These are phyloP conservation scores for Eupsittula cactorum DNA, from an alignment of 2,113 vertebrate species.

Conservation along the genomic window DNA sequence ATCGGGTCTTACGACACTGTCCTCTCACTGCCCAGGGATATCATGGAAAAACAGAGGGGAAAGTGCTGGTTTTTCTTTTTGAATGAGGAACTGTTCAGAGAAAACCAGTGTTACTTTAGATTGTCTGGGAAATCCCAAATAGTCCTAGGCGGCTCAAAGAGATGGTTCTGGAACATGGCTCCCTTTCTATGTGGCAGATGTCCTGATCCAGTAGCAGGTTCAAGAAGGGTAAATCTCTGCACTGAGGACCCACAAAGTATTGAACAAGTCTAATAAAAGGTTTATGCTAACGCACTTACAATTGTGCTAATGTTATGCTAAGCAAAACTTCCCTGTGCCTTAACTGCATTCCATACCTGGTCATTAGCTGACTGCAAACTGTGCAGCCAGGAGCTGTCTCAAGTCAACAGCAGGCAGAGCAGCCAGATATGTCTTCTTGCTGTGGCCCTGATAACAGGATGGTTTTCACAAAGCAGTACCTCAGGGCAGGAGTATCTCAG, in stretches of 20 bases:
- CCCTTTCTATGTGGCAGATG: neutral
- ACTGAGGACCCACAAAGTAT: neutral
- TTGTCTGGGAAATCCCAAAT: neutral
- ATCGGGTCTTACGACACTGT: neutral
- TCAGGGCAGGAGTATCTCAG: neutral
- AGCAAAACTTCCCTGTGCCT: neutral
- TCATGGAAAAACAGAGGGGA: neutral
- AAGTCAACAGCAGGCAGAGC: neutral
- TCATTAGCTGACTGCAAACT: neutral
- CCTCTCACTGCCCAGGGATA: neutral
- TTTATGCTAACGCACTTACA: neutral
- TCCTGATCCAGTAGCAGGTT: neutral
- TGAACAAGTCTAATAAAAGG: neutral
- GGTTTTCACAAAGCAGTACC: neutral
- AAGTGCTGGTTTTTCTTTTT: neutral
- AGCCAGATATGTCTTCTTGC: fast-evolving
- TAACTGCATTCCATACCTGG: neutral
- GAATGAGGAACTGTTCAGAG: neutral
- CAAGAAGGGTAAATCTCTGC: neutral
- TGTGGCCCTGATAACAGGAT: neutral
- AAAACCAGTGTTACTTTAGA: neutral
- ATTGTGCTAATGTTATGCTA: neutral
- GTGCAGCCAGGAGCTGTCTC: neutral
- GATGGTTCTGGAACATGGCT: neutral
- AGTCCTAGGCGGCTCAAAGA: neutral